phyloP scores from a whole-genome alignment of 1,140 invertebrate genomes.

The Nephila pilipes region DNA sequence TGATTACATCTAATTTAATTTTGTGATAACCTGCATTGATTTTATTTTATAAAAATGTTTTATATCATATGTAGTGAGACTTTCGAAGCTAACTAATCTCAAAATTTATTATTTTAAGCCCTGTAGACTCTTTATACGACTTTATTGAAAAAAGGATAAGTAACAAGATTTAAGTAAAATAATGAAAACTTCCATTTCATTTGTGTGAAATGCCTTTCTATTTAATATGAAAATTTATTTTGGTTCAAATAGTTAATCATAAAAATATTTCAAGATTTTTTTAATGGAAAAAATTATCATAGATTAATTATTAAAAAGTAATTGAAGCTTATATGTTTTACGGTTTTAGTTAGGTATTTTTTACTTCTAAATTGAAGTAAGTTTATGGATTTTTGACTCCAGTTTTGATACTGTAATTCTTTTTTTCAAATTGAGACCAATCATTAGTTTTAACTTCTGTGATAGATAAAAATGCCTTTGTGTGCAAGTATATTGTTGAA shows the following conservation, averaged over 20 bases:
- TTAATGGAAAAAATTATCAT: background rate
- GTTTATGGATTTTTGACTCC: background rate
- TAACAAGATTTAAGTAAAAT: too few relatives aligned
- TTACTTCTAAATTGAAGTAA: background rate
- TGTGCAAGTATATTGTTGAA: background rate
- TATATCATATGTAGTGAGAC: too few relatives aligned
- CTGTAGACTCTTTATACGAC: too few relatives aligned
- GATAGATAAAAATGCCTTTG: background rate
- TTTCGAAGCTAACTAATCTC: too few relatives aligned
- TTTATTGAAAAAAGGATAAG: too few relatives aligned
- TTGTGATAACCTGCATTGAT: too few relatives aligned
- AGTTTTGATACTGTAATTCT: background rate
- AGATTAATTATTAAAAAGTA: background rate
- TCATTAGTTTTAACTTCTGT: background rate
- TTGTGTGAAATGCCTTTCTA: background rate
- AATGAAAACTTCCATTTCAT: background rate
- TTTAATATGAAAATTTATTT: background rate
- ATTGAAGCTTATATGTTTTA: background rate
- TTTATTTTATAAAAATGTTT: too few relatives aligned
- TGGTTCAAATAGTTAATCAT: background rate
- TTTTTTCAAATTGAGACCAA: background rate
- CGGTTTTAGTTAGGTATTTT: background rate
- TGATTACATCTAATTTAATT: too few relatives aligned
- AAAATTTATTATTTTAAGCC: too few relatives aligned
- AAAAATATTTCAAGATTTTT: background rate